Evolutionary conservation across 2,888 invertebrate genomes (phyloP).

Genomic region (Trissolcus japonicus): DNA sequence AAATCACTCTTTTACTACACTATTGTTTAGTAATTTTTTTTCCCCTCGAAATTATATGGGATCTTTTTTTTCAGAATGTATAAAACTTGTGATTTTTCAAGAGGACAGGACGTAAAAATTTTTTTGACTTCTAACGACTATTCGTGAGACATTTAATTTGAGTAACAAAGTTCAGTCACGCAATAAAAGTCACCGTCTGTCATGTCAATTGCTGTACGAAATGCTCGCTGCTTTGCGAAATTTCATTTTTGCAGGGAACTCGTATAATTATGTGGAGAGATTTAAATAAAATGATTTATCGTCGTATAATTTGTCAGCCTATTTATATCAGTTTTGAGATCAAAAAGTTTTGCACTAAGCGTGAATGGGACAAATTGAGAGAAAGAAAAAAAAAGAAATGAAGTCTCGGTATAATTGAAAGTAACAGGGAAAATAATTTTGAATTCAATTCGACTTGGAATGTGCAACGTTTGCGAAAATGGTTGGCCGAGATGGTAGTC

Average conservation of each 20-base stretch:
- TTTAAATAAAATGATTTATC: slow-evolving; percentile 37
- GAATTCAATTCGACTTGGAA: not conserved
- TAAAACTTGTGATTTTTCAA: too few relatives aligned
- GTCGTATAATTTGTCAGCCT: slow-evolving; percentile 14
- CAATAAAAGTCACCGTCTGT: slow-evolving; percentile 28
- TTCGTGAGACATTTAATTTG: slow-evolving; percentile 19
- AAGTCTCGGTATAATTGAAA: not conserved
- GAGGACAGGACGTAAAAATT: too few relatives aligned
- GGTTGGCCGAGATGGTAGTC: slow-evolving; percentile 11
- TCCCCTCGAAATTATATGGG: too few relatives aligned
- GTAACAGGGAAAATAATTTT: not conserved
- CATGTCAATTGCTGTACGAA: slow-evolving; percentile 21
- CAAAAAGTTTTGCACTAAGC: not conserved
- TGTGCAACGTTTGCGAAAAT: too few relatives aligned
- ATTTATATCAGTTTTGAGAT: slow-evolving; percentile 6
- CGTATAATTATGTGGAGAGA: slow-evolving; percentile 14
- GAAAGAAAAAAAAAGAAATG: not conserved
- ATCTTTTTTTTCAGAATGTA: too few relatives aligned
- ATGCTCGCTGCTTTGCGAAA: slow-evolving; percentile 10
- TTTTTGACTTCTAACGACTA: too few relatives aligned
- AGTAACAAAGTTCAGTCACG: slow-evolving; percentile 39
- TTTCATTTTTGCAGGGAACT: slow-evolving; percentile 18
- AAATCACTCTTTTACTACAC: too few relatives aligned
- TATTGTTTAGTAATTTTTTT: too few relatives aligned
- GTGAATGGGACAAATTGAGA: not conserved